Evolutionary conservation across 2,797 vertebrate genomes (phyloP).

Genomic region (Sphenodon punctatus): DNA sequence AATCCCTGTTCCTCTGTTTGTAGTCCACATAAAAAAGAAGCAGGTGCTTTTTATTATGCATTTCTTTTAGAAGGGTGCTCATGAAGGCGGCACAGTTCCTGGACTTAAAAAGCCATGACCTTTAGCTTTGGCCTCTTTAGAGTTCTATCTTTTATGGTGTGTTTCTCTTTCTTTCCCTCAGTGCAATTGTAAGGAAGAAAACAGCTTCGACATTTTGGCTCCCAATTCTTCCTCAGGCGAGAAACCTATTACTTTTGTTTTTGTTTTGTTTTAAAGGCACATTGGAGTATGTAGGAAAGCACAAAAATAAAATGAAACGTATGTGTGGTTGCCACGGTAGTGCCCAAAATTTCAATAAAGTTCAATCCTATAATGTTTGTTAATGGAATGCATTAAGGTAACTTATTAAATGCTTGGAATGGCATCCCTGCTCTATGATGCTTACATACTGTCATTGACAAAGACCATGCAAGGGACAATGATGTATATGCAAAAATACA

Average conservation of each 20-base stretch:
- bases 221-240: not conserved
- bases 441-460: not conserved
- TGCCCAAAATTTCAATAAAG: not conserved
- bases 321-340: not conserved
- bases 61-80: not conserved
- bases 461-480: not conserved
- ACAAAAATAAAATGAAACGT: not conserved
- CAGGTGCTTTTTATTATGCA: not conserved
- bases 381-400: not conserved
- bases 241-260: not conserved
- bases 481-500: rapidly evolving
- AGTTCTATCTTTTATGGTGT: not conserved
- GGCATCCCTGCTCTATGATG: not conserved
- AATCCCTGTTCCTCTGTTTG: not conserved
- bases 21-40: not conserved
- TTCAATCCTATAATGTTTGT: not conserved
- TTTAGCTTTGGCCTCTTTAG: not conserved
- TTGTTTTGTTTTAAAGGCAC: not conserved
- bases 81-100: not conserved
- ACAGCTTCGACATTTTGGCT: not conserved
- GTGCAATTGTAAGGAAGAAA: not conserved
- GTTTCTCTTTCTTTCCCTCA: not conserved
- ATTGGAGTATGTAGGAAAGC: not conserved
- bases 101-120: not conserved
- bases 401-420: not conserved